These are phyloP conservation scores for Caenorhabditis sulstoni DNA, from an alignment of 2,888 invertebrate species.

Conservation along the genomic window DNA sequence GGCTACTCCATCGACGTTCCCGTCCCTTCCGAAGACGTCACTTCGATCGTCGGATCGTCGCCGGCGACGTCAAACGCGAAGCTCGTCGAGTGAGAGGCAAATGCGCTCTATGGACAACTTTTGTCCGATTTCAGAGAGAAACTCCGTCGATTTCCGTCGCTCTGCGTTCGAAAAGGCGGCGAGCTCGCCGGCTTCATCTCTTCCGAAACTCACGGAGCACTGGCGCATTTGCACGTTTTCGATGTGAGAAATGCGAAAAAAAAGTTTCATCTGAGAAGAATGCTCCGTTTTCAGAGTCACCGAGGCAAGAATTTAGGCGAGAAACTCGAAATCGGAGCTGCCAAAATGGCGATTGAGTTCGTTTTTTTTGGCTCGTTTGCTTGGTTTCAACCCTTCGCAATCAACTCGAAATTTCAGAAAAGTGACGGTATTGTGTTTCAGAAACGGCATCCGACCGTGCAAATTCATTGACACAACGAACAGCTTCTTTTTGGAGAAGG, in stretches of 20 bases:
- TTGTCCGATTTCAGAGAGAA: conserved; percentile 48
- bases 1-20: conserved; percentile 55
- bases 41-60: conserved; percentile 31
- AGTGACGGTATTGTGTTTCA: too few relatives aligned
- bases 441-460: conserved; percentile 53
- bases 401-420: too few relatives aligned
- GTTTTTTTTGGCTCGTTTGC: too few relatives aligned
- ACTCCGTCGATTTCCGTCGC: conserved; percentile 51
- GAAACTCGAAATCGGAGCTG: conserved; percentile 56
- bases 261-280: too few relatives aligned
- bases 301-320: conserved; percentile 57
- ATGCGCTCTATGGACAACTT: too few relatives aligned
- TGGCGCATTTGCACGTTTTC: conserved; percentile 56
- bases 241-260: conserved; percentile 25
- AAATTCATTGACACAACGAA: conserved; percentile 60
- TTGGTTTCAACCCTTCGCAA: too few relatives aligned
- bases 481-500: conserved; percentile 54
- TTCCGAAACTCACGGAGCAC: conserved; percentile 53
- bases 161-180: conserved; percentile 52
- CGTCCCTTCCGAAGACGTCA: conserved; percentile 28
- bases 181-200: conserved; percentile 59
- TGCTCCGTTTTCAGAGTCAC: conserved; percentile 35
- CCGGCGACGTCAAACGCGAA: conserved; percentile 19
- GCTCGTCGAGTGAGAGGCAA: conserved; percentile 29
- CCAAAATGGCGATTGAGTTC: conserved; percentile 55